Evolutionary conservation across 2,888 invertebrate species (phyloP).

Genomic region (Ariolimax columbianus): DNA sequence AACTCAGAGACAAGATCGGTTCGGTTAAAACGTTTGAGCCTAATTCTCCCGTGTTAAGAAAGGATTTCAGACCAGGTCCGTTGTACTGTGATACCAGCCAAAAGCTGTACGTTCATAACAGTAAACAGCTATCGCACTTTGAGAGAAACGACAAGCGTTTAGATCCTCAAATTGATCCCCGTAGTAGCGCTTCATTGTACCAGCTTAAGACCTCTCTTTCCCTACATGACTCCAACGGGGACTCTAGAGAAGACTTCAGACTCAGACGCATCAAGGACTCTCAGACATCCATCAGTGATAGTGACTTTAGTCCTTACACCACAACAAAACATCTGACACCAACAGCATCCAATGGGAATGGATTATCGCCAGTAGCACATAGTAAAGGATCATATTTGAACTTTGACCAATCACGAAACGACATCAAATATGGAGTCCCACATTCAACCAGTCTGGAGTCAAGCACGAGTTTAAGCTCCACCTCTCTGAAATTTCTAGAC

Average conservation of each 20-base stretch:
- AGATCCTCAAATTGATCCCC: not conserved
- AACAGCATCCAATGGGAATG: not conserved
- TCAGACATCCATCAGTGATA: not conserved
- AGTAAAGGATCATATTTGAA: not conserved
- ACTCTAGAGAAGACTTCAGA: conserved; percentile 20
- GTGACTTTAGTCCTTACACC: not conserved
- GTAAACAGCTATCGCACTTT: not conserved
- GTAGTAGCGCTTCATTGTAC: not conserved
- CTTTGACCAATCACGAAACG: conserved; percentile 7
- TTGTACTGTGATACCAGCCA: conserved; percentile 20
- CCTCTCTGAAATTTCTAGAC: conserved; percentile 33
- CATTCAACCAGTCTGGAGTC: not conserved
- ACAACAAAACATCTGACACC: not conserved
- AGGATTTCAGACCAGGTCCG: not conserved
- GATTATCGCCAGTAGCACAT: not conserved
- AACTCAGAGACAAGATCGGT: not conserved
- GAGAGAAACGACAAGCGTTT: not conserved
- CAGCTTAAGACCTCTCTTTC: not conserved
- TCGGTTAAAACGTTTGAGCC: not conserved
- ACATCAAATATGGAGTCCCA: not conserved
- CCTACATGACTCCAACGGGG: not conserved
- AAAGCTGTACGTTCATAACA: conserved; percentile 22
- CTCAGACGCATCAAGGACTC: conserved; percentile 26
- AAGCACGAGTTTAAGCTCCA: conserved; percentile 10
- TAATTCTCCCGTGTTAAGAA: not conserved